Base-by-base conservation (phyloP, 2,797 vertebrate species). In the Tarsius wallacei region DNA sequence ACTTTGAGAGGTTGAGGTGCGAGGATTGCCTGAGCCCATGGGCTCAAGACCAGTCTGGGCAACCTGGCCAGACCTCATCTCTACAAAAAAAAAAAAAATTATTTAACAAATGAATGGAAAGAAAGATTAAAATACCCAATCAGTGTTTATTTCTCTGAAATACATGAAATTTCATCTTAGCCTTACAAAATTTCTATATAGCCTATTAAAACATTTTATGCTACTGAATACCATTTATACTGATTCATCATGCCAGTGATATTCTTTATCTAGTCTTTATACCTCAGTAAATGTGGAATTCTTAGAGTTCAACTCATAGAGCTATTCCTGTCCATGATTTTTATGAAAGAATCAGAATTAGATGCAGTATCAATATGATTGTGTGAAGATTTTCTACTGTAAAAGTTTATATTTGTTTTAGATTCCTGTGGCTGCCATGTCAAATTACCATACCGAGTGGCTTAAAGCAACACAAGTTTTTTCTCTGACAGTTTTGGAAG, bases 111-210 rank as follows among this genome's bases (percentile, higher is more conserved):
- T 77, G 42, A 63, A 81, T 81, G 26, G 55, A 15, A 66, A 61
- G 53, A 87, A 88, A 84, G 36, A 73, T 93, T 91, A 77, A 95
- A 96, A 87, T 66, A 61, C 36, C 57, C 28, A 55, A 28, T 55
- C 26, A 11, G 6, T n/a, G 16, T 85, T 68, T 84, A 70, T 87
- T 92, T 93, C 31, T 89, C 36, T 89, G 49, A 89, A 0, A 91
- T 73, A 36, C 14, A 33, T 70, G 13, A 83, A 88, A 59, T 47
- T 80, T 96, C 26, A 76, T 80, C 73, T 83, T 81, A 84, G 16
- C 28, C 57, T 94, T 66, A 87, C 1, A 77, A 90, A 94, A 90
- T n/a, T 10, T 73, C 1, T 53, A 3, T 33, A 9, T 11, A 64
- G 26, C 5, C 31, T 57, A 66, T 83, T 51, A 28, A 87, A 53